These are phyloP conservation scores for Tapirus terrestris DNA, from an alignment of 2,113 vertebrate genomes.

Conservation along the genomic window DNA sequence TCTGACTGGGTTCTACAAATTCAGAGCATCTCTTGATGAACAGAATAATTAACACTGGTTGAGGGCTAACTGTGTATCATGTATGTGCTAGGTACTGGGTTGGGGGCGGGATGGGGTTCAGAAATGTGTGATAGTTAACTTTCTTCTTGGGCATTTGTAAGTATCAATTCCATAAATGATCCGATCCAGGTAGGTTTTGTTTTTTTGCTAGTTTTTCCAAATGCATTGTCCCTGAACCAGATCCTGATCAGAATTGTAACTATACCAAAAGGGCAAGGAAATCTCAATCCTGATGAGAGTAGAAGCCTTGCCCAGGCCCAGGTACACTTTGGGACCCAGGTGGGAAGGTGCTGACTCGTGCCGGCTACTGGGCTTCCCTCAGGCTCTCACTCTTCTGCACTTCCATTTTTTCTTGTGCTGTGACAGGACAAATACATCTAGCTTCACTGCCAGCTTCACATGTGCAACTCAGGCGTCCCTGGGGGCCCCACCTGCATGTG, in stretches of 20 bases:
- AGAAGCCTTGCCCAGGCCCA: rapidly evolving
- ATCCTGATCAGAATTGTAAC: not conserved
- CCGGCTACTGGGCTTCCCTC: not conserved
- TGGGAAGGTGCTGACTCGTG: not conserved
- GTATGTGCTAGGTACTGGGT: rapidly evolving
- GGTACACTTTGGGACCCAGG: too few relatives aligned
- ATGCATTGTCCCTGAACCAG: not conserved
- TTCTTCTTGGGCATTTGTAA: not conserved
- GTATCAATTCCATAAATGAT: not conserved
- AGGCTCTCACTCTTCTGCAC: too few relatives aligned
- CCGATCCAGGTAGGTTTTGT: not conserved
- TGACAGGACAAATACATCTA: not conserved
- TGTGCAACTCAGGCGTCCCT: not conserved
- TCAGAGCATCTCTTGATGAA: not conserved
- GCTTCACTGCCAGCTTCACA: rapidly evolving
- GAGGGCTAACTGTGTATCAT: not conserved
- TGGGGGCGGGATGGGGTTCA: too few relatives aligned
- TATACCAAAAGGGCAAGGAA: not conserved
- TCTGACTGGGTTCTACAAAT: not conserved
- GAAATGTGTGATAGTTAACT: rapidly evolving
- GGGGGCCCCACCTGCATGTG: not conserved
- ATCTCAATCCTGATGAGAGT: not conserved
- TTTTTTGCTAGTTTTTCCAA: not conserved
- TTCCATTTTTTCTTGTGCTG: not conserved
- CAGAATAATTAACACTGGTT: rapidly evolving